Evolutionary conservation across 2,113 vertebrate genomes (phyloP), one percentile per base, ranked within the genome.

Genomic region (Phalacrocorax brasilianus): DNA sequence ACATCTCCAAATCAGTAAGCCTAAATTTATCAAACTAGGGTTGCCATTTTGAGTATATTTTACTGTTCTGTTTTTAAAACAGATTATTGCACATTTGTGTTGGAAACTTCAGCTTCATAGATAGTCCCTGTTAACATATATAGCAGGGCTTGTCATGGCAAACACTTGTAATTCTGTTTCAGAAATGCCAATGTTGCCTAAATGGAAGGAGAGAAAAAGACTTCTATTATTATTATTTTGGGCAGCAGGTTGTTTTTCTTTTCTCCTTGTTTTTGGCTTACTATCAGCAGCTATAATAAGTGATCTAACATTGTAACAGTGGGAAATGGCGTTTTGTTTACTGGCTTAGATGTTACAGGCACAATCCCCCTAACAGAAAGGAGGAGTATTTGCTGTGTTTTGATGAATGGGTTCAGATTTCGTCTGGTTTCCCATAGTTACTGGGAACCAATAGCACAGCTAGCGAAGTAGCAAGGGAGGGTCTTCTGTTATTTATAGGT

Each of bases 341-440:
- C 78, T 0, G 3, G 22, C 80, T 68, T 45, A 21, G 33, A 21
- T 42, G 11, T 58, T 62, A 33, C 53, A 55, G 50, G 77, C 27
- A 40, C n/a, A 12, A 2, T 75, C 66, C 67, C 52, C 35, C 8
- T 15, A 38, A 67, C 56, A 74, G 85, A 67, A 76, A 73, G 68
- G 32, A 95, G 66, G 62, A 88, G 59, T 77, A 72, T 92, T 95
- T 94, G 91, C 82, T 67, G 1, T 72, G 30, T 49, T 92, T 68
- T 90, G 92, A 94, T 95, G 90, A 94, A 92, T 92, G 90, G 91
- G 6, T 81, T 89, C 88, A 89, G 72, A 71, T 95, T 91, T 96
- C 68, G 49, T 91, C 86, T 84, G 88, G 88, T 96, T 93, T 96
- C 93, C 91, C 91, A 21, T 96, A 91, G 93, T 90, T 91, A 95